Conservation (phyloP, 1,140 invertebrate species). For the Zaprionus ghesquierei region DNA sequence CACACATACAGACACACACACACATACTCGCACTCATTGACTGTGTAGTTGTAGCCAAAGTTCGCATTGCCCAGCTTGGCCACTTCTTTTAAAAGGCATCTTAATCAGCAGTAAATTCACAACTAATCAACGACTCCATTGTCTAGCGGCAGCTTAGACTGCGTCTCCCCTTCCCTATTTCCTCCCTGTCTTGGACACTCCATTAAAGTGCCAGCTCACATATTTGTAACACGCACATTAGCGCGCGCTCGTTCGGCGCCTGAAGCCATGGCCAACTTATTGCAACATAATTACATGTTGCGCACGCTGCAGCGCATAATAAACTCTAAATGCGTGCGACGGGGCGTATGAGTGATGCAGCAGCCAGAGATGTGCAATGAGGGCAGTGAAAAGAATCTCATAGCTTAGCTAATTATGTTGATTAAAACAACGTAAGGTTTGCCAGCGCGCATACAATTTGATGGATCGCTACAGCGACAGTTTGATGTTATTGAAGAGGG, state of each 20-base stretch:
- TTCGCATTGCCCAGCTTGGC: constrained; percentile 24
- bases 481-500: background rate
- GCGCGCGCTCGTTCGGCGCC: constrained; percentile 22
- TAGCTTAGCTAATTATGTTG: background rate
- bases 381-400: background rate
- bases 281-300: constrained; percentile 73
- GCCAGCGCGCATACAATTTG: background rate
- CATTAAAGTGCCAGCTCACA: constrained; percentile 52
- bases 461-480: background rate
- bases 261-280: constrained; percentile 45
- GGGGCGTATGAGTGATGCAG: constrained; percentile 46
- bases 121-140: constrained; percentile 76
- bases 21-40: constrained; percentile 9
- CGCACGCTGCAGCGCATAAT: constrained; percentile 47
- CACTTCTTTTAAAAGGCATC: constrained; percentile 67
- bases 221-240: constrained; percentile 56
- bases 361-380: constrained; percentile 16
- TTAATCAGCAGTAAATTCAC: constrained; percentile 81
- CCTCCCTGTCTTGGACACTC: background rate
- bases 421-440: too few relatives aligned
- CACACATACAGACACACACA: constrained; percentile 18
- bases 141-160: constrained; percentile 29
- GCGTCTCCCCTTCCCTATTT: too few relatives aligned
- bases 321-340: constrained; percentile 50
- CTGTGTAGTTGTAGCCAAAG: constrained; percentile 43